Base-by-base conservation (phyloP, 2,888 invertebrate genomes). In the Agrilus mali region DNA sequence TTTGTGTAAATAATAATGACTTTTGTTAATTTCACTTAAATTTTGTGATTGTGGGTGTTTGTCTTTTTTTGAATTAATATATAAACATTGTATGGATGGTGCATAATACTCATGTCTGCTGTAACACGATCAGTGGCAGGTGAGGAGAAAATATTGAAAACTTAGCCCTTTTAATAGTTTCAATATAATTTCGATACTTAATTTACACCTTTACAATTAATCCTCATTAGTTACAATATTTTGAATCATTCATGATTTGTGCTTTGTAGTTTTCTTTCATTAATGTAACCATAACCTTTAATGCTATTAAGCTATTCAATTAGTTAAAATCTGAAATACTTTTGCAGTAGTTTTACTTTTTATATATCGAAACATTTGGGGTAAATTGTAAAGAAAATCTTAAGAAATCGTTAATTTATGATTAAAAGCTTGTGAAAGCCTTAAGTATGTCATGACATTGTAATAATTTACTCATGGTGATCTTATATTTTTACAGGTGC, bases 401-500 rank as follows among this genome's bases (percentile, higher is more conserved):
- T 27, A 10, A 27, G 27, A 27, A 27, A 27, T 27, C 10, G 10
- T 27, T 27, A 27, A 27, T 27, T 27, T 27, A 27, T 27, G 27
- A 8, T 27, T 8, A 27, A 27, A 27, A 27, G 27, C 4, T 27
- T 27, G 10, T 27, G 27, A 27, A 27, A 27, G 27, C 27, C 10
- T 27, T 27, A 27, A 27, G 27, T 27, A 27, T 27, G 27, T 27
- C 27, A 15, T 22, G 10, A 10, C 15, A 43, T 13, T 34, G 38
- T 40, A 41, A 40, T 42, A 13, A 32, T 40, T 31, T 37, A 31
- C 16, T 45, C 33, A 31, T 7, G 36, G 27, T 33, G 16, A 31
- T 32, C 35, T 40, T 14, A 32, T 47, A 50, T 54, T 56, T 48
- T 75, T 75, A 43, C 66, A 82, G 83, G 82, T 77, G 78, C 79